Base-by-base conservation (phyloP, 2,888 invertebrate species). In the Lycocerus yunnanus region DNA sequence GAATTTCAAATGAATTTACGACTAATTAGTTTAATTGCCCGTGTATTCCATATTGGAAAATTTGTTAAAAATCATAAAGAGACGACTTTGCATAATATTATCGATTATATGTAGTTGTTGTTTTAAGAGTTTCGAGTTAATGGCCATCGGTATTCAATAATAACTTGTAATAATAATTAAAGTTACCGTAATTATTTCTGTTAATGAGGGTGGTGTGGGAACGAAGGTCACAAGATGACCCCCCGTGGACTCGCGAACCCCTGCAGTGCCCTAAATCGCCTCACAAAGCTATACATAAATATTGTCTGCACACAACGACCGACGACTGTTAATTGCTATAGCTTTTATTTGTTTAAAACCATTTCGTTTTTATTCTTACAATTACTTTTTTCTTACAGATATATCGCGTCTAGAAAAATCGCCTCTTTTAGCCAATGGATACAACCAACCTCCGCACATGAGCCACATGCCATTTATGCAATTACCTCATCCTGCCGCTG, bases 391-490 rank as follows among this genome's bases (percentile, higher is more conserved):
- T 83, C 76, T 88, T 89, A 68, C 91, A 95, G 95, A 96, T 89
- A 93, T 95, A 88, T 94, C 94, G 68, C 91, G 96, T 80, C 89
- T 96, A 92, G 97, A 97, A 87, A 97, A 97, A 88, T 96, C 96
- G 15, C 97, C 97, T 24, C 90, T 97, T 59, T 90, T 97, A 82
- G 96, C 96, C 76, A 97, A 97, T 86, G 97, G 97, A 78, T 97
- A 97, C 91, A 97, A 96, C 88, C 96, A 96, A 81, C 97, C 96
- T 75, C 97, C 97, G 74, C 95, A 95, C 76, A 93, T 95, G 87
- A 95, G 95, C 85, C 97, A 96, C 84, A 96, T 97, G 95, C 96
- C 96, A 85, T 96, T 97, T 89, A 96, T 96, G 95, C 96, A 96
- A 87, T 92, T 96, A 87, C 92, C 92, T 79, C 95, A 95, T 86